phyloP scores from a whole-genome alignment of 2,797 vertebrate genomes.

The Falco rusticolus region DNA sequence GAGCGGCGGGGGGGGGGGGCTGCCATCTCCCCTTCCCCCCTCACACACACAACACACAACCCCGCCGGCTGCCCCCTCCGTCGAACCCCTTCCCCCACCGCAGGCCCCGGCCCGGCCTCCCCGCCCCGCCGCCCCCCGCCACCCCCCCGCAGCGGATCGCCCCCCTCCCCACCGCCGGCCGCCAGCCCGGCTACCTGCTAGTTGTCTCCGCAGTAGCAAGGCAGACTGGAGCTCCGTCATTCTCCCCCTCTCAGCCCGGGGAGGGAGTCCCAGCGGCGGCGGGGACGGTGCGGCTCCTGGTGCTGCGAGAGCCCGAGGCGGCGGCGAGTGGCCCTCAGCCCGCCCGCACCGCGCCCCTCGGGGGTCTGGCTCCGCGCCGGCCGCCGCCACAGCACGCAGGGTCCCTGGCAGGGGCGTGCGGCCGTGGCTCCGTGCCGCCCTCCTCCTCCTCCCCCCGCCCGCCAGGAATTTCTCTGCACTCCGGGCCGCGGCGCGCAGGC shows the following conservation, averaged over 20 bases:
- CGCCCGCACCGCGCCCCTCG: slow-evolving; percentile 74
- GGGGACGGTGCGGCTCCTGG: slow-evolving; percentile 40
- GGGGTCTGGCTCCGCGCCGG: slow-evolving; percentile 73
- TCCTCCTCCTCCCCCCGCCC: slow-evolving; percentile 52
- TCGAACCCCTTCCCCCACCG: neutral
- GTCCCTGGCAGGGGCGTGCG: slow-evolving; percentile 56
- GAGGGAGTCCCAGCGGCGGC: slow-evolving; percentile 56
- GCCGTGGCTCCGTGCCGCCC: slow-evolving; percentile 68
- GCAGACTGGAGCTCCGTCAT: slow-evolving; percentile 98
- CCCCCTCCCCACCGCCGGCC: neutral
- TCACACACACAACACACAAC: neutral
- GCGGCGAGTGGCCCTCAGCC: slow-evolving; percentile 79
- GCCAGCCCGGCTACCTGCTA: slow-evolving; percentile 87
- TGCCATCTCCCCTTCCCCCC: slow-evolving; percentile 22
- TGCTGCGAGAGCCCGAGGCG: slow-evolving; percentile 79
- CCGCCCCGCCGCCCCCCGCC: neutral
- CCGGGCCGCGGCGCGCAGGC: slow-evolving; percentile 52
- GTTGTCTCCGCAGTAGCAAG: slow-evolving; percentile 95
- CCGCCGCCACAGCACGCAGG: slow-evolving; percentile 70
- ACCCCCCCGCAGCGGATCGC: neutral
- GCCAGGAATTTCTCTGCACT: slow-evolving; percentile 71
- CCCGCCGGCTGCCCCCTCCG: neutral
- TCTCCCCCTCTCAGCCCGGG: slow-evolving; percentile 59
- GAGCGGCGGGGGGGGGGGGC: neutral
- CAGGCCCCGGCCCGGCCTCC: neutral